phyloP scores from a whole-genome alignment of 2,797 vertebrate species.

The Emys orbicularis region DNA sequence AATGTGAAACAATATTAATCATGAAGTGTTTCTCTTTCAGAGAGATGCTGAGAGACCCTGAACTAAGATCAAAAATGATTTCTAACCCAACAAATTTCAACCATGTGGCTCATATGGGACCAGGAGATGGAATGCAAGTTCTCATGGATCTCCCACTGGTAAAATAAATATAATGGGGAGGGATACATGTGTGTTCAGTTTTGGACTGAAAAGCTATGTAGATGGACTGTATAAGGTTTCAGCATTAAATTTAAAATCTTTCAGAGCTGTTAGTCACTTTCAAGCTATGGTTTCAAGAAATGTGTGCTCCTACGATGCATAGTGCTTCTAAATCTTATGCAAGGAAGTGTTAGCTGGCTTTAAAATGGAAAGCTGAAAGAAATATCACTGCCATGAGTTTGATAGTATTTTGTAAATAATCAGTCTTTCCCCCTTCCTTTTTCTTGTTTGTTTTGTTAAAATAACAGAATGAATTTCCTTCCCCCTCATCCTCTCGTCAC shows the following conservation, averaged over 20 bases:
- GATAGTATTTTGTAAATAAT: conserved; percentile 66
- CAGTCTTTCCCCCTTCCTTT: conserved; percentile 73
- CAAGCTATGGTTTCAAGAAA: conserved; percentile 23
- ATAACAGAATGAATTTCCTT: conserved; percentile 87
- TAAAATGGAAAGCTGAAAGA: neutral
- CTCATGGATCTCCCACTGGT: conserved; percentile 99
- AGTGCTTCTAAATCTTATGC: conserved; percentile 27
- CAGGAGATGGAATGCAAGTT: conserved; percentile 97
- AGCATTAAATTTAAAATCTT: neutral
- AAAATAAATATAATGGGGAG: conserved; percentile 64
- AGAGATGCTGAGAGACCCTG: conserved; percentile 97
- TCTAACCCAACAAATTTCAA: conserved; percentile 99
- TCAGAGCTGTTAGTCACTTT: neutral
- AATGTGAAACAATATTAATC: conserved; percentile 18
- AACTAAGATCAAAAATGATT: conserved; percentile 95
- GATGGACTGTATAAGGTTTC: neutral
- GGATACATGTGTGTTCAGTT: neutral
- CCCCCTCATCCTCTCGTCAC: conserved; percentile 84
- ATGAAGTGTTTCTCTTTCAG: conserved; percentile 72
- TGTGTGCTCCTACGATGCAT: neutral
- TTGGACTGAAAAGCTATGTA: conserved; percentile 19
- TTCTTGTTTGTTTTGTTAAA: conserved; percentile 77
- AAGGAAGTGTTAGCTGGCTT: conserved; percentile 23
- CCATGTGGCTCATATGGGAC: conserved; percentile 99
- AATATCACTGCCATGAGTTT: conserved; percentile 35